Conservation (phyloP, 2,113 vertebrate genomes). For the Lanius ludovicianus region DNA sequence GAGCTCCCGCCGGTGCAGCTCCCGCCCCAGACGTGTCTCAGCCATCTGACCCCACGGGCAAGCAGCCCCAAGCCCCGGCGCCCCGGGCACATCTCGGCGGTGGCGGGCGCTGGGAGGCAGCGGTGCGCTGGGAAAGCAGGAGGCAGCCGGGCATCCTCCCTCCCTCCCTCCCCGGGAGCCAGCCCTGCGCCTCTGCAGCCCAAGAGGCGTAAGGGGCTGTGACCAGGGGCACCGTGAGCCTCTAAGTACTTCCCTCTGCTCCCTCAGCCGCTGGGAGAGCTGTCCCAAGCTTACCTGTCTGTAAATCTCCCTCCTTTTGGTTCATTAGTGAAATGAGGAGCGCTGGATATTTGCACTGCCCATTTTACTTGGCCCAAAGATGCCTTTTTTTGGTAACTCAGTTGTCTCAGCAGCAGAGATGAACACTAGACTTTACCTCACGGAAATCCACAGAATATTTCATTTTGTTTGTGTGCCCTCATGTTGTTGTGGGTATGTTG, state of each 20-base stretch:
- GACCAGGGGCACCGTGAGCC: not conserved
- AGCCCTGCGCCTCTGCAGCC: fast-evolving
- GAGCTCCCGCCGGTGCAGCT: too few species aligned
- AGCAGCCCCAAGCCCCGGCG: too few species aligned
- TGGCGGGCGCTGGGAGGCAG: too few species aligned
- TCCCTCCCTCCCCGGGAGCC: not conserved
- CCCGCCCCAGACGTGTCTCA: not conserved
- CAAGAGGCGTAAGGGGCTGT: fast-evolving
- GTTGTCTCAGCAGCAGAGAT: not conserved
- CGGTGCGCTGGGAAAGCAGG: not conserved
- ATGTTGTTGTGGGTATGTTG: not conserved
- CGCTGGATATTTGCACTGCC: not conserved
- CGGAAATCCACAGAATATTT: not conserved
- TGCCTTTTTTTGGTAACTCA: not conserved
- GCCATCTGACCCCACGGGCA: not conserved
- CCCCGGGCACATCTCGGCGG: too few species aligned
- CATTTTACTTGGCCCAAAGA: not conserved
- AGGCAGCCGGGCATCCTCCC: too few species aligned
- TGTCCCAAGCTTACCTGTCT: fast-evolving
- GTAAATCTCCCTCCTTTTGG: too few species aligned
- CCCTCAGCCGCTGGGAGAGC: fast-evolving
- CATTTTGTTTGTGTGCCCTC: not conserved
- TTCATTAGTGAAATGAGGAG: fast-evolving
- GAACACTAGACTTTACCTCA: not conserved
- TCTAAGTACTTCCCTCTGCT: not conserved